These are phyloP conservation scores for Pimpla rufipes DNA, from an alignment of 2,888 invertebrate species.

Conservation along the genomic window DNA sequence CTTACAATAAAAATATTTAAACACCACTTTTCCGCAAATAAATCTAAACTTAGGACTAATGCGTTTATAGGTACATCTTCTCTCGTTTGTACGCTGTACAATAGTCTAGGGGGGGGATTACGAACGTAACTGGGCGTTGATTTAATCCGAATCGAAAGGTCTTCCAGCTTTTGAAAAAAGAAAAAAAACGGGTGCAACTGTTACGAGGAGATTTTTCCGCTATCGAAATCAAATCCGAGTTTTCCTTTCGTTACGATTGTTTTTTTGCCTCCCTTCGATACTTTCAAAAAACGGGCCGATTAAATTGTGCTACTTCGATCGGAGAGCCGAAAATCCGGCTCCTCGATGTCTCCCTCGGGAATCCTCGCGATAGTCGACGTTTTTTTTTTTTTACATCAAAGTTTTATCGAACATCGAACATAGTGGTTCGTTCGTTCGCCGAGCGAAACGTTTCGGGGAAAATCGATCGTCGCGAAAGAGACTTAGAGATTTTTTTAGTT, in stretches of 20 bases:
- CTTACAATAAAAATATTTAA: constrained; percentile 71
- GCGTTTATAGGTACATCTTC: constrained; percentile 70
- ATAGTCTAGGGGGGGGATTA: constrained; percentile 67
- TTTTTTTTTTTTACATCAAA: constrained; percentile 2
- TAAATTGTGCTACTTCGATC: constrained; percentile 48
- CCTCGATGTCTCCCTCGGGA: neutral
- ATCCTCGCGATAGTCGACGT: constrained; percentile 1
- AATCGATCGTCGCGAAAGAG: constrained; percentile 21
- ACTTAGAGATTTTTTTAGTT: constrained; percentile 13
- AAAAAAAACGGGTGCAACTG: constrained; percentile 7
- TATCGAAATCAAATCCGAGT: constrained; percentile 8
- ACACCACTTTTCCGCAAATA: constrained; percentile 68
- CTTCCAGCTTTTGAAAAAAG: constrained; percentile 32
- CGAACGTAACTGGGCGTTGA: constrained; percentile 61
- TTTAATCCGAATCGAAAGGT: constrained; percentile 53
- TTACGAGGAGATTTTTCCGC: constrained; percentile 27
- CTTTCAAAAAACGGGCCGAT: constrained; percentile 42
- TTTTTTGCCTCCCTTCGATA: constrained; percentile 34
- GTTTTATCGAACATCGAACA: constrained; percentile 16
- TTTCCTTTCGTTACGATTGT: constrained; percentile 9
- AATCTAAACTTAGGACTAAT: constrained; percentile 68
- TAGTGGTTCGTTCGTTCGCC: neutral
- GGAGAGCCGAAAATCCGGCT: constrained; percentile 10
- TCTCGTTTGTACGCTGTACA: constrained; percentile 72
- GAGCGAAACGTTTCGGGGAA: constrained; percentile 2